Base-by-base conservation (phyloP, 2,888 invertebrate species). In the Phengaris arion region DNA sequence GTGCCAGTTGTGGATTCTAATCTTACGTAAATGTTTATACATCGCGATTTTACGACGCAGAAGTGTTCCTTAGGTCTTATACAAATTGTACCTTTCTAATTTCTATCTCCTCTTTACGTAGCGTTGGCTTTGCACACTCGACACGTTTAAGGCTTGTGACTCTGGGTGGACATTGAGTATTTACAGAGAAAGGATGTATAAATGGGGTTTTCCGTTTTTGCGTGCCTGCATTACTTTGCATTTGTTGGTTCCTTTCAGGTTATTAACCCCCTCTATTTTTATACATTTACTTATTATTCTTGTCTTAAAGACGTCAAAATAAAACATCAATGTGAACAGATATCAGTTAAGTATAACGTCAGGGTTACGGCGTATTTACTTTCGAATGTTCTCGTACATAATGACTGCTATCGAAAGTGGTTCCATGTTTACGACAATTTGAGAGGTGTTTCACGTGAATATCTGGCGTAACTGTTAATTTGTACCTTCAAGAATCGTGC, bases 301-400 rank as follows among this genome's bases (percentile, higher is more conserved):
- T 64, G 35, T 64, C 64, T 64, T 35, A 35, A 35, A 59, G 22
- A 1, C 22, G 64, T 45, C 13, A 12, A 12, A 22, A 64, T 64
- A 64, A 64, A 64, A 64, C 35, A 64, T 64, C 10, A 35, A 64
- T 35, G 35, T 35, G 35, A 64, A 64, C 64, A 64, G 22, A 64
- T 64, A 45, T 64, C 64, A 35, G 70, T 10, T 70, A 51, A 51
- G 15, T 59, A 59, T n/a, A 48, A 51, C 70, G 70, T 15, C 70
- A 51, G 72, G 52, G 72, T 54, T 72, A 52, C 35, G 52, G 15
- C 22, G 48, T 51, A 70, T 72, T 72, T 72, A 54, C 72, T 72
- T 72, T 72, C 72, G 22, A 72, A 72, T 52, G 48, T 72, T 52
- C 72, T 35, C 12, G 72, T 12, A 54, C 52, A 13, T 22, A 15